These are phyloP conservation scores for Penaeus indicus DNA, from an alignment of 1,140 invertebrate species.

Conservation along the genomic window DNA sequence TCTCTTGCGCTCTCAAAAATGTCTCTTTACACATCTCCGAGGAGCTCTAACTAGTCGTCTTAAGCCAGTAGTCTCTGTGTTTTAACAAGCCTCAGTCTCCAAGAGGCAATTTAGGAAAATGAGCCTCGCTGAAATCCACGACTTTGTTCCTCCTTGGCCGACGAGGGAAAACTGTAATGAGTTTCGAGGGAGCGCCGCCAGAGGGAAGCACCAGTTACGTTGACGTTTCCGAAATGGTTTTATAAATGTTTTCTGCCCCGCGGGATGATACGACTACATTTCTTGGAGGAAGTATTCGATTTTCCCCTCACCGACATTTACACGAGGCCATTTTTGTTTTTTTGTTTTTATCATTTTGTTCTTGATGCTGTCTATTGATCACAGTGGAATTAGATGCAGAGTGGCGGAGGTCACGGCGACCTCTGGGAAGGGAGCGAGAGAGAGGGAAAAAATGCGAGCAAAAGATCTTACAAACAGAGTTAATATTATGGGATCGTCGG, in stretches of 20 bases:
- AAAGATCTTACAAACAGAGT: not conserved
- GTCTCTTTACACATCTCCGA: slow-evolving; percentile 40
- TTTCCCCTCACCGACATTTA: too few relatives aligned
- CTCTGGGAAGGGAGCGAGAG: not conserved
- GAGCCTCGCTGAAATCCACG: slow-evolving; percentile 33
- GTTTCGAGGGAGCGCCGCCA: slow-evolving; percentile 21
- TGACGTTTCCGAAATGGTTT: slow-evolving; percentile 20
- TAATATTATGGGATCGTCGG: not conserved
- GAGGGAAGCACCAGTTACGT: slow-evolving; percentile 35
- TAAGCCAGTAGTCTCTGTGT: slow-evolving; percentile 47
- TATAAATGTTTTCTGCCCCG: slow-evolving; percentile 30
- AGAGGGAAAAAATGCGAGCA: not conserved
- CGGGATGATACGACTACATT: not conserved
- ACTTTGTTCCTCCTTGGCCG: not conserved
- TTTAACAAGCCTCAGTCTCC: slow-evolving; percentile 50
- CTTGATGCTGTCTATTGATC: too few relatives aligned
- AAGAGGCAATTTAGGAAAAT: slow-evolving; percentile 49
- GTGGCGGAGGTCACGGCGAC: too few relatives aligned
- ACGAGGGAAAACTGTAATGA: slow-evolving; percentile 4
- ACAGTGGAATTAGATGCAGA: too few relatives aligned
- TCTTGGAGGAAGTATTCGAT: too few relatives aligned
- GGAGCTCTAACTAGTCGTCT: slow-evolving; percentile 38
- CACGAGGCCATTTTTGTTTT: too few relatives aligned
- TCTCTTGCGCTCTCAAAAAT: slow-evolving; percentile 19
- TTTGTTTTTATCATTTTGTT: too few relatives aligned